Evolutionary conservation across 2,113 vertebrate species (phyloP).

Genomic region (Erythrocercus mccallii): DNA sequence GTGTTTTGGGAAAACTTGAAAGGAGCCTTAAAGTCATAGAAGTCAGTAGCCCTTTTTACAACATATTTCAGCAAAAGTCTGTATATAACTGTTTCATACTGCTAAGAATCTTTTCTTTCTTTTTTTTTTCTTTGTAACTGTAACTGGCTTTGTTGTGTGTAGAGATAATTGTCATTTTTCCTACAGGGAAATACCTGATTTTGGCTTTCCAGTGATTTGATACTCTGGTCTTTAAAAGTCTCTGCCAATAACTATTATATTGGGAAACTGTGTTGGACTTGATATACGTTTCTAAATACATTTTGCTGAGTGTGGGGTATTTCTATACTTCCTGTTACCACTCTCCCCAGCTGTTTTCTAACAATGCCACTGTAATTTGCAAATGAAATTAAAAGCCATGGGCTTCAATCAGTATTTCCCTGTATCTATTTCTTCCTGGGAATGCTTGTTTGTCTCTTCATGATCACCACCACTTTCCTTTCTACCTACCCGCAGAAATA

Average conservation of each 20-base stretch:
- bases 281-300: not conserved
- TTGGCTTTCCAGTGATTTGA: not conserved
- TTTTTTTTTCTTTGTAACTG: not conserved
- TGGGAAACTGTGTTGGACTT: not conserved
- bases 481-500: not conserved
- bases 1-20: slow-evolving; percentile 87
- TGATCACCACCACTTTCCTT: not conserved
- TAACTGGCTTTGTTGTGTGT: not conserved
- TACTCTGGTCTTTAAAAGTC: not conserved
- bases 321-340: not conserved
- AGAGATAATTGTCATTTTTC: not conserved
- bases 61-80: accelerated
- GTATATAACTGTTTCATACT: not conserved
- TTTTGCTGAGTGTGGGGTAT: not conserved
- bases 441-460: not conserved
- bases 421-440: not conserved
- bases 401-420: not conserved
- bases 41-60: not conserved
- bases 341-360: not conserved
- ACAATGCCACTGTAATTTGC: not conserved
- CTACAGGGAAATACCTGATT: accelerated
- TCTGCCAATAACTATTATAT: not conserved
- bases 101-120: not conserved
- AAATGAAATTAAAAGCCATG: not conserved
- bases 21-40: slow-evolving; percentile 69